Percentiles rank a stretch among this genome's conserved stretches.
Evolutionary conservation across 2,113 vertebrate genomes (phyloP).

Genomic region (Mus pahari): DNA sequence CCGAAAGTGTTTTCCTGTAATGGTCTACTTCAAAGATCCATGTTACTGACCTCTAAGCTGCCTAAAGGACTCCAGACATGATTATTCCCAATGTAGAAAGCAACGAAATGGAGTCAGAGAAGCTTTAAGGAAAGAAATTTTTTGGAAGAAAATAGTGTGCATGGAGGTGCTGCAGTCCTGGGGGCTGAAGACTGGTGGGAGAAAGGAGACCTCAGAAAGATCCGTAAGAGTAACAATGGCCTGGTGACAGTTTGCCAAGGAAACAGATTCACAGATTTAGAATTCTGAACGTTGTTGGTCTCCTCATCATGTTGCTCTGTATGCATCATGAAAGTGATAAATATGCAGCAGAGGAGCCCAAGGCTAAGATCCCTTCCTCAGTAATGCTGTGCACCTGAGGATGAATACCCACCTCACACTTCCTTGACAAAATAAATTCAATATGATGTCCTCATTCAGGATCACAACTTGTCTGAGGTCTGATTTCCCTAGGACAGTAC

Average conservation of each 20-base stretch:
- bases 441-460: not conserved
- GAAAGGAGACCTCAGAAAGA: not conserved
- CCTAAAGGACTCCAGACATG: conserved; percentile 35
- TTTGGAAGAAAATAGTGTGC: not conserved
- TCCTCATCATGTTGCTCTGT: not conserved
- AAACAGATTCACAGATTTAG: not conserved
- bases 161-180: not conserved
- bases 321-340: not conserved
- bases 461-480: not conserved
- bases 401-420: not conserved
- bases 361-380: not conserved
- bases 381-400: not conserved
- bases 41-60: conserved; percentile 39
- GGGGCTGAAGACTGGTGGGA: not conserved
- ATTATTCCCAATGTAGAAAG: conserved; percentile 42
- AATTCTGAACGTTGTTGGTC: not conserved
- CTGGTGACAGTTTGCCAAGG: not conserved
- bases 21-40: conserved; percentile 48
- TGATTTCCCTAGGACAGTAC: not conserved
- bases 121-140: conserved; percentile 43
- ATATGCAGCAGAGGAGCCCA: not conserved
- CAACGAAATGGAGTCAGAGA: conserved; percentile 17
- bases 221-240: not conserved
- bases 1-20: conserved; percentile 17
- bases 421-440: not conserved